Evolutionary conservation across 1,140 invertebrate genomes (phyloP).

Genomic region (Oreohelix idahoensis): DNA sequence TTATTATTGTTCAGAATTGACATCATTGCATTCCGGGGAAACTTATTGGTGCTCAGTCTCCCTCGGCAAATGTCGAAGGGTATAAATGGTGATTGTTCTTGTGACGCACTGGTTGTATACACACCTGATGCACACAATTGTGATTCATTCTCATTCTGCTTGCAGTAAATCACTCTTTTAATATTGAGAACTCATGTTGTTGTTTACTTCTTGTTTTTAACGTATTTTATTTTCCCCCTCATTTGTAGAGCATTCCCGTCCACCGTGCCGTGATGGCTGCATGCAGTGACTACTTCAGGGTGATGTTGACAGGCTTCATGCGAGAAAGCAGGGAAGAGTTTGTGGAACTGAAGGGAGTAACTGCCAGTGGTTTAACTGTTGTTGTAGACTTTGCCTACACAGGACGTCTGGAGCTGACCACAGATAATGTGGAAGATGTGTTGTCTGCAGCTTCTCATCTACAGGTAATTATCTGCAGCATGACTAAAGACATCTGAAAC

Average conservation of each 20-base stretch:
- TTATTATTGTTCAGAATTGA: too few species aligned
- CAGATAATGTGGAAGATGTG: slow-evolving; percentile 70
- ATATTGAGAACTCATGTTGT: neutral
- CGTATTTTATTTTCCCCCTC: too few species aligned
- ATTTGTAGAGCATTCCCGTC: slow-evolving; percentile 53
- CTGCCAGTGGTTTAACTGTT: slow-evolving; percentile 63
- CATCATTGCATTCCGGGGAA: too few species aligned
- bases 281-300: slow-evolving; percentile 78
- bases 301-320: slow-evolving; percentile 74
- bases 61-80: too few species aligned
- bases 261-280: slow-evolving; percentile 70
- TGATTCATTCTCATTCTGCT: too few species aligned
- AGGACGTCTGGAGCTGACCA: slow-evolving; percentile 63
- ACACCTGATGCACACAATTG: too few species aligned
- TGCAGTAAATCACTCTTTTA: too few species aligned
- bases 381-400: slow-evolving; percentile 66
- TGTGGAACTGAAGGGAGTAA: slow-evolving; percentile 68
- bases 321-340: slow-evolving; percentile 62
- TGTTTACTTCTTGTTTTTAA: neutral
- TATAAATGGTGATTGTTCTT: too few species aligned
- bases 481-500: too few species aligned
- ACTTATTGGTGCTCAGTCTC: too few species aligned
- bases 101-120: too few species aligned
- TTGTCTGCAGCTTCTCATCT: slow-evolving; percentile 69
- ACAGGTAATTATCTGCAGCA: slow-evolving; percentile 51